Conservation (phyloP, 2,888 invertebrate species). For the Anthrax anthrax region DNA sequence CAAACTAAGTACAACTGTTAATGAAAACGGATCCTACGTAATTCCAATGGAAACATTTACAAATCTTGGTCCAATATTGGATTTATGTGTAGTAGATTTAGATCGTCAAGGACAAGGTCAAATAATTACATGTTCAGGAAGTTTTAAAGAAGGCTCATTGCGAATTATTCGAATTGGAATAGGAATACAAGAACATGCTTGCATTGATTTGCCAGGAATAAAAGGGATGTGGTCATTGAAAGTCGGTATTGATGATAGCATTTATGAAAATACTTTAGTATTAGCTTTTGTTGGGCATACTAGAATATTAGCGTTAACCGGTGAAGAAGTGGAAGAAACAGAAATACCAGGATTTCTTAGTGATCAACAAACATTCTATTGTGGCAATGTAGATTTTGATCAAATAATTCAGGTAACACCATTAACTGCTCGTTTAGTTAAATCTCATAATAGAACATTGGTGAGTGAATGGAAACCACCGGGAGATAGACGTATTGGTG, state of each 20-base stretch:
- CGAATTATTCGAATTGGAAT: slow-evolving; percentile 93
- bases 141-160: slow-evolving; percentile 93
- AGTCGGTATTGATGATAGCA: slow-evolving; percentile 44
- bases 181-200: slow-evolving; percentile 95
- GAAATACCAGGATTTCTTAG: slow-evolving; percentile 83
- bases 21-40: slow-evolving; percentile 79
- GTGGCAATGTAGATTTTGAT: slow-evolving; percentile 75
- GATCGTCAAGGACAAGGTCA: slow-evolving; percentile 96
- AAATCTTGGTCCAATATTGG: slow-evolving; percentile 93
- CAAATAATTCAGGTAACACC: slow-evolving; percentile 63
- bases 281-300: slow-evolving; percentile 96
- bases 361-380: slow-evolving; percentile 86
- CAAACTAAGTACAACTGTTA: slow-evolving; percentile 67
- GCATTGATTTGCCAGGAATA: slow-evolving; percentile 91
- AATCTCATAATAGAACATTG: slow-evolving; percentile 47
- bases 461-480: slow-evolving; percentile 59
- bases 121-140: slow-evolving; percentile 94
- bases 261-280: slow-evolving; percentile 77
- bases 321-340: slow-evolving; percentile 96
- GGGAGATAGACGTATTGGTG: slow-evolving; percentile 63
- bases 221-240: slow-evolving; percentile 97
- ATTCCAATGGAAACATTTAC: slow-evolving; percentile 92
- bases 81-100: slow-evolving; percentile 94
- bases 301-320: slow-evolving; percentile 72
- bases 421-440: slow-evolving; percentile 55